Base-by-base conservation (phyloP, 2,888 invertebrate species). In the Drosophila stalkeri region DNA sequence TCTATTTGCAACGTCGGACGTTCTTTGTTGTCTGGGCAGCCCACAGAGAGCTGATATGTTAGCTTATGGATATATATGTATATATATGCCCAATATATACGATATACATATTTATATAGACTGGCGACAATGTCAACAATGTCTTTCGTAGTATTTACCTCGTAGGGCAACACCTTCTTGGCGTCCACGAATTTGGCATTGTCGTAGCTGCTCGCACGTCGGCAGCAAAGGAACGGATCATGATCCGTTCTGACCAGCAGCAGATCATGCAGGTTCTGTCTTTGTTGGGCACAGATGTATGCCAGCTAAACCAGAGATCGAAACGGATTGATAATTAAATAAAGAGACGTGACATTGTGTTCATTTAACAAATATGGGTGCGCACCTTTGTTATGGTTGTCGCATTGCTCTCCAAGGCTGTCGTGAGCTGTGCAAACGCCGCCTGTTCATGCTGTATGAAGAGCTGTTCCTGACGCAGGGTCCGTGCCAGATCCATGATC, bases 241-340 rank as follows among this genome's bases (percentile, higher is more conserved):
- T 95, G 95, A 88, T 97, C 97, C 59, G 96, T 95, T 77, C 96
- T 94, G 54, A 97, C 95, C 46, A 96, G 94, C 75, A 97, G 95
- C 84, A 98, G 93, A 84, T 96, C 95, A 78, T 97, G 96, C 33
- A 97, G 94, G 92, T 97, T 97, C 77, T 97, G 95, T 79, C 97
- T 95, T 93, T 98, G 98, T 93, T 97, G 97, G 4, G 97, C 96
- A 73, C 97, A 96, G 72, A 98, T 95, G 97, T 98, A 99, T 41
- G 98, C 96, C 70, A 96, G 95, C 93, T 83, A 20, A 27, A 59
- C 97, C 97, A 47, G 47, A 31, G 96, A 61, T 46, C 57, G 54
- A 79, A 44, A 62, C 41, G 35, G 35, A 16, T 20, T 11, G 33
- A 37, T 55, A 18, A 66, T 51, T 20, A 23, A 52, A 33, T 27